Percentiles rank a stretch among this genome's conserved stretches.
These are phyloP conservation scores for Drosophila littoralis DNA, from an alignment of 1,140 invertebrate species.

Conservation along the genomic window DNA sequence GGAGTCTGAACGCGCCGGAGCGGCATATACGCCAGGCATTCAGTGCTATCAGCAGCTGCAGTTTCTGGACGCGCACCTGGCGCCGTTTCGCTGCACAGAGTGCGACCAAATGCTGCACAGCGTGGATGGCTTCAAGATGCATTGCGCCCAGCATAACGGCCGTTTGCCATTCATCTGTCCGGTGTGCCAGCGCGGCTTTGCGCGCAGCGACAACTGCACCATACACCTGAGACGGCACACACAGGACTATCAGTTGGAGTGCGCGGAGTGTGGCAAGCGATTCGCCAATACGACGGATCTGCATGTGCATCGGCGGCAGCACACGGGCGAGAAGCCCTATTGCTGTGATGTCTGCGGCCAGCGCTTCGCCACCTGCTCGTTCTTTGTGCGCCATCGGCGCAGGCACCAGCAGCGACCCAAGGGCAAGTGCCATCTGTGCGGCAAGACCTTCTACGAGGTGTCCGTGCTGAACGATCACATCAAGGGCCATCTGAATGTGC, in stretches of 20 bases:
- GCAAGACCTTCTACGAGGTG: slow-evolving; percentile 48
- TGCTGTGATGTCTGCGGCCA: slow-evolving; percentile 59
- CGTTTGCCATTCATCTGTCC: slow-evolving; percentile 53
- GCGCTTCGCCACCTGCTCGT: slow-evolving; percentile 48
- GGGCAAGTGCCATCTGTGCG: slow-evolving; percentile 57
- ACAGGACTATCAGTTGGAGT: slow-evolving; percentile 45
- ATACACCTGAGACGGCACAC: slow-evolving; percentile 54
- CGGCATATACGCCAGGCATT: not conserved
- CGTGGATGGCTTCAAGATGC: slow-evolving; percentile 46
- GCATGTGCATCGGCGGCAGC: slow-evolving; percentile 43
- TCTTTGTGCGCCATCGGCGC: slow-evolving; percentile 45
- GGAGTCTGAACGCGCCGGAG: slow-evolving; percentile 4
- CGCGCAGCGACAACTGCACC: slow-evolving; percentile 44
- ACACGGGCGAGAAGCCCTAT: slow-evolving; percentile 60
- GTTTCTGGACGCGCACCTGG: slow-evolving; percentile 43
- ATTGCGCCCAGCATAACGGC: slow-evolving; percentile 49
- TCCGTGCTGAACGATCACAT: slow-evolving; percentile 51
- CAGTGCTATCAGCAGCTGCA: slow-evolving; percentile 37
- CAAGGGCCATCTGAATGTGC: slow-evolving; percentile 54
- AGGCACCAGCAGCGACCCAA: slow-evolving; percentile 50
- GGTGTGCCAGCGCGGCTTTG: slow-evolving; percentile 50
- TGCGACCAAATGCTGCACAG: slow-evolving; percentile 45
- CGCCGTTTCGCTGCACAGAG: slow-evolving; percentile 51
- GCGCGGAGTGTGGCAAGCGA: slow-evolving; percentile 56
- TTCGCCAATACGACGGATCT: slow-evolving; percentile 55